These are phyloP conservation scores for Nebria salina DNA, from an alignment of 2,888 invertebrate species.

Conservation along the genomic window DNA sequence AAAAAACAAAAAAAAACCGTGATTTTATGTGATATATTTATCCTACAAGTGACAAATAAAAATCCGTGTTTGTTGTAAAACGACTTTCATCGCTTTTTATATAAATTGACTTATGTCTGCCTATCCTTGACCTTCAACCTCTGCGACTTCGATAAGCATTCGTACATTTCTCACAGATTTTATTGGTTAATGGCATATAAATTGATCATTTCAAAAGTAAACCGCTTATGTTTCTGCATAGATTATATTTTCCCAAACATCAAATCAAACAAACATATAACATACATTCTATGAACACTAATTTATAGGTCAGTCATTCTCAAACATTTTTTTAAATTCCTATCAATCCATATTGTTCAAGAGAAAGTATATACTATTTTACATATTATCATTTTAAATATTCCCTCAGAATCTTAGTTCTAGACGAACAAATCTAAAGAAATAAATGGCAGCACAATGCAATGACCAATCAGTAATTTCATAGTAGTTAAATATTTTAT, in stretches of 20 bases:
- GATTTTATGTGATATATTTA: constrained; percentile 1
- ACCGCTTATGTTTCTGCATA: constrained; percentile 4
- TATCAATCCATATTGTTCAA: constrained; percentile 30
- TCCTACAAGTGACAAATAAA: not conserved
- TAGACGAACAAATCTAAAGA: not conserved
- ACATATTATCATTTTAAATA: not conserved
- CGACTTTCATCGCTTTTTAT: constrained; percentile 35
- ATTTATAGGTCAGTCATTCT: not conserved
- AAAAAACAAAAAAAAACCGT: not conserved
- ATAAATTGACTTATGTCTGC: constrained; percentile 30
- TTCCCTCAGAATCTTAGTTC: not conserved
- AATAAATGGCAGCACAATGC: not conserved
- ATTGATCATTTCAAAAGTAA: constrained; percentile 33
- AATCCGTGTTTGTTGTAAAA: constrained; percentile 5
- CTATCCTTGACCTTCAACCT: constrained; percentile 36
- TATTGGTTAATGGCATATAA: constrained; percentile 37
- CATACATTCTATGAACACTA: not conserved
- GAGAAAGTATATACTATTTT: constrained; percentile 24
- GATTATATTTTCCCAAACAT: constrained; percentile 16
- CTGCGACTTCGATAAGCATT: constrained; percentile 27
- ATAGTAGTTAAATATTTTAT: not conserved
- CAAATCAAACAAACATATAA: not conserved
- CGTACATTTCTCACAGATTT: constrained; percentile 31
- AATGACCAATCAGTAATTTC: not conserved
- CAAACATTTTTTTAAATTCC: constrained; percentile 25